Conservation (phyloP, 2,113 vertebrate species). For the Ciconia maguari region DNA sequence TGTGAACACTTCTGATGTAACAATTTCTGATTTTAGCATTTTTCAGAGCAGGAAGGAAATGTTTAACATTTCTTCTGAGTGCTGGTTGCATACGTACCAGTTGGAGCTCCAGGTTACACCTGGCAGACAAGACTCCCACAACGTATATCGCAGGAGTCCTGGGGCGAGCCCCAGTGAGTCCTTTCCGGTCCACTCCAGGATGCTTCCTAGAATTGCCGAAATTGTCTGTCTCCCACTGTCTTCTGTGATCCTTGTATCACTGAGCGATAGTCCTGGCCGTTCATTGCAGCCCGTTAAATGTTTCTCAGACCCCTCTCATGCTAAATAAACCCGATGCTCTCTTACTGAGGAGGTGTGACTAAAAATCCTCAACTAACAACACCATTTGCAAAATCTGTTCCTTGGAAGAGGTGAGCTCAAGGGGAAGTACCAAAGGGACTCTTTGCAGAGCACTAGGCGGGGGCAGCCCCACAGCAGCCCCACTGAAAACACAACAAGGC, state of each 20-base stretch:
- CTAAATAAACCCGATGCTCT: not conserved
- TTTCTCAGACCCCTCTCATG: not conserved
- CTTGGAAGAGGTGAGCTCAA: not conserved
- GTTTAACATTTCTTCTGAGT: not conserved
- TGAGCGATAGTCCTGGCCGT: fast-evolving
- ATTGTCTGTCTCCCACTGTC: not conserved
- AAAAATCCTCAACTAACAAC: not conserved
- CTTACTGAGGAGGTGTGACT: not conserved
- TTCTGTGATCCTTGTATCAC: not conserved
- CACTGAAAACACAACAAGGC: not conserved
- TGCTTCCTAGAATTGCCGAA: not conserved
- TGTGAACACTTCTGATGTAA: not conserved
- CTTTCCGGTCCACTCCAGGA: not conserved
- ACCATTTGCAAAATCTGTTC: not conserved
- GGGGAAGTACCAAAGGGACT: not conserved
- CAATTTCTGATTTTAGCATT: not conserved
- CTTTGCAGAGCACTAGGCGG: not conserved
- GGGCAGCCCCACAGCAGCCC: not conserved
- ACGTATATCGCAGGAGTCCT: not conserved
- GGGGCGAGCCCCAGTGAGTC: not conserved
- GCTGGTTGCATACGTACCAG: fast-evolving
- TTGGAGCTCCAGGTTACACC: not conserved
- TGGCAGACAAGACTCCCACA: not conserved
- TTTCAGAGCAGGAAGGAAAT: not conserved
- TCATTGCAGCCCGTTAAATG: fast-evolving